Percentiles rank a stretch among this genome's conserved stretches.
These are phyloP conservation scores for Nomada hirtipes DNA, from an alignment of 2,888 invertebrate genomes.

Conservation along the genomic window DNA sequence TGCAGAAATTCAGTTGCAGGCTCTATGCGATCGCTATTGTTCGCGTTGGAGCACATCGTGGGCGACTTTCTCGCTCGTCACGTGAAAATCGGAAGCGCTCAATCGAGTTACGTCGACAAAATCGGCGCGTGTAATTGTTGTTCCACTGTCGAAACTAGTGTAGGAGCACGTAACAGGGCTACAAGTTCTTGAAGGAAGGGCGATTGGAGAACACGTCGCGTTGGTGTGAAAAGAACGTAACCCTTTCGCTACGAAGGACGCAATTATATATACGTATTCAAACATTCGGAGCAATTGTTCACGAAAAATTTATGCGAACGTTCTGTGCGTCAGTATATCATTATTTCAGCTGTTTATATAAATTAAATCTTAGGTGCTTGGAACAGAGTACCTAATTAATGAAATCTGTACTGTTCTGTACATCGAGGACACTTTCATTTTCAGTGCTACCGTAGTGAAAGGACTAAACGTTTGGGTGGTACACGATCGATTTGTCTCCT, in stretches of 20 bases:
- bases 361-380: too few relatives aligned
- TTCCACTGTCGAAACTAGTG: conserved; percentile 17
- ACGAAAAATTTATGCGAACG: too few relatives aligned
- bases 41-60: neutral
- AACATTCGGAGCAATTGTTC: too few relatives aligned
- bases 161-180: conserved; percentile 7
- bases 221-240: conserved; percentile 13
- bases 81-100: conserved; percentile 31
- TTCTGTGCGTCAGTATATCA: too few relatives aligned
- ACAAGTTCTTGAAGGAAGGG: conserved; percentile 8
- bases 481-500: too few relatives aligned
- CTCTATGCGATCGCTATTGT: conserved; percentile 6
- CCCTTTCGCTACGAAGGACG: neutral
- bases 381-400: too few relatives aligned
- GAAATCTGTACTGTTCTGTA: neutral
- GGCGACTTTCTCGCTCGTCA: conserved; percentile 29
- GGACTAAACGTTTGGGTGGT: neutral
- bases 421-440: too few relatives aligned
- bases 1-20: conserved; percentile 53
- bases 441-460: neutral
- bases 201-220: conserved; percentile 16
- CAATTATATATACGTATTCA: too few relatives aligned
- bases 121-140: conserved; percentile 39
- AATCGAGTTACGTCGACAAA: conserved; percentile 12
- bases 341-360: too few relatives aligned